Evolutionary conservation across 30 jellyfish, hydroid and myxozoan species (phyloP), one percentile per base, ranked within the genome.

Genomic region (Calvadosia cruxmelitensis): DNA sequence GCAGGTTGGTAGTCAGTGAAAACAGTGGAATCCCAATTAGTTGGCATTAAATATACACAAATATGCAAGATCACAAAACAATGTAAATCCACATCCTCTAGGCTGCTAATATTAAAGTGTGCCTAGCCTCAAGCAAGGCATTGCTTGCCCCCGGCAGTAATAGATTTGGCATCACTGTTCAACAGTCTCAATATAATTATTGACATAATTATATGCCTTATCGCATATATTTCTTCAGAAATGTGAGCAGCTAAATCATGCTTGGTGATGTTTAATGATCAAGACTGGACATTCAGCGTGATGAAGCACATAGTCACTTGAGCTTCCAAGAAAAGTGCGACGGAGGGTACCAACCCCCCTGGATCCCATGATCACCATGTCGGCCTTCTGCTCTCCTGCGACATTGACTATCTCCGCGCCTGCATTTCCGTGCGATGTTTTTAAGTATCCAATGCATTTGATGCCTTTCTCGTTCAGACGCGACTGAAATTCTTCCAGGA

Each of bases 271-370:
- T 68, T 79, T 79, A 63, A 78, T 62, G 32, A 79, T 66, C 23
- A 84, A 75, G 34, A 78, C 93, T 0, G 95, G 93, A 23, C 87
- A 69, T 29, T 72, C 73, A 0, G 95, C 75, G 69, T 84, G 95
- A 68, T 84, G 95, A 52, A 84, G 48, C 27, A 84, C 95, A 52
- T 77, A 84, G 53, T 84, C 95, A 71, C 95, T 84, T 42, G 95
- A 74, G 69, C 95, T 84, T 27, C 95, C 95, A 35, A 84, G 82
- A 49, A 84, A 68, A 1, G 95, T 77, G 1, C 95, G 79, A 25
- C 88, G 33, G 49, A 84, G 68, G 3, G 93, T 80, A 31, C 95
- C 95, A 29, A 84, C 64, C 63, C 95, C 95, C 62, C 95, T 80
- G 53, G 87, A 80, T 13, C 95, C 95, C 81, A 84, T 52, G 26